Evolutionary conservation across 2,888 invertebrate genomes (phyloP).

Genomic region (Corbicula japonica): DNA sequence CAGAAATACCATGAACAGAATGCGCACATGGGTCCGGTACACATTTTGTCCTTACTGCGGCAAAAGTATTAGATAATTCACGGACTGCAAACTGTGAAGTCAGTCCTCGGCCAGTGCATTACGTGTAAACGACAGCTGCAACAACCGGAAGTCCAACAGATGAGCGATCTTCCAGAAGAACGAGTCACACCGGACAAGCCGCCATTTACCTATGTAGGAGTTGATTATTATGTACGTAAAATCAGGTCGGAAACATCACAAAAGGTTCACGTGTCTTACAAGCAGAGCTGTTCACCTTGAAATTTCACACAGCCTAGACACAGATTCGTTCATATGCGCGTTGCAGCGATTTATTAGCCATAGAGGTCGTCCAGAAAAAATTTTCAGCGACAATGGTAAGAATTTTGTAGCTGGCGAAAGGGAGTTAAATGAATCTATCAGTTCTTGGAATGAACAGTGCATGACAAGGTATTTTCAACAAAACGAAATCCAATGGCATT

Average conservation of each 20-base stretch:
- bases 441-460: slow-evolving; percentile 23
- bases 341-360: slow-evolving; percentile 43
- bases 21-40: slow-evolving; percentile 16
- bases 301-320: slow-evolving; percentile 29
- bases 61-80: not conserved
- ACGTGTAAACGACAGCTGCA: not conserved
- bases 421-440: slow-evolving; percentile 38
- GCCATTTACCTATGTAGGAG: not conserved
- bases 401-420: slow-evolving; percentile 46
- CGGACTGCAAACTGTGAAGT: not conserved
- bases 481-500: slow-evolving; percentile 42
- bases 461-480: slow-evolving; percentile 25
- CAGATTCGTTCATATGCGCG: slow-evolving; percentile 44
- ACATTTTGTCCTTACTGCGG: slow-evolving; percentile 10
- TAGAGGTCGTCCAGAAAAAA: slow-evolving; percentile 37
- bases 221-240: slow-evolving; percentile 10
- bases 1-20: not conserved
- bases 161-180: not conserved
- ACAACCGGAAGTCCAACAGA: not conserved
- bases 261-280: slow-evolving; percentile 56
- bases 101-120: not conserved
- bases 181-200: not conserved
- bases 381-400: slow-evolving; percentile 48
- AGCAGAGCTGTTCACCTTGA: slow-evolving; percentile 49
- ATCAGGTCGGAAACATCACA: slow-evolving; percentile 35